These are phyloP conservation scores for Xiphias gladius DNA, from an alignment of 2,113 vertebrate genomes.

Conservation along the genomic window DNA sequence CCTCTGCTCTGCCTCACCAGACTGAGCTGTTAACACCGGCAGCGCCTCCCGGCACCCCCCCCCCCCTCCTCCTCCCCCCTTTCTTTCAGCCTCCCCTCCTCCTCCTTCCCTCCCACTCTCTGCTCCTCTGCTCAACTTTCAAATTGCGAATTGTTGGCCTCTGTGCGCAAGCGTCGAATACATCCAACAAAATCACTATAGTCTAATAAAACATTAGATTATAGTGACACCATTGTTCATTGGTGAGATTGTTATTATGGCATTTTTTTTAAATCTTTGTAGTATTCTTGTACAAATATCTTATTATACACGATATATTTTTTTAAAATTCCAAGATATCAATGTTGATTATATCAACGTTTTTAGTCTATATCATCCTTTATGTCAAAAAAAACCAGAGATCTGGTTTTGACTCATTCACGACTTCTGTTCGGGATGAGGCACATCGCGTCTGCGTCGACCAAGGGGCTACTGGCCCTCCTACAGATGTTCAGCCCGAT, in stretches of 20 bases:
- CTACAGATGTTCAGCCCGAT: not conserved
- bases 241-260: not conserved
- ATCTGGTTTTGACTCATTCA: too few species aligned
- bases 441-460: too few species aligned
- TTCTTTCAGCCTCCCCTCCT: conserved; percentile 63
- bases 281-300: not conserved
- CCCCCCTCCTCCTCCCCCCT: conserved; percentile 37
- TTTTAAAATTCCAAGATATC: too few species aligned
- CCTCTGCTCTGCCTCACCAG: conserved; percentile 82
- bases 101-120: conserved; percentile 67
- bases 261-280: not conserved
- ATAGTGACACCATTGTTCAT: too few species aligned
- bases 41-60: conserved; percentile 82
- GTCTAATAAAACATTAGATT: conserved; percentile 5
- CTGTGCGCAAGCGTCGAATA: conserved; percentile 48
- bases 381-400: too few species aligned
- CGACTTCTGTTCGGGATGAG: too few species aligned
- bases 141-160: conserved; percentile 70
- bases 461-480: too few species aligned
- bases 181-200: not conserved
- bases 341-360: too few species aligned
- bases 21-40: conserved; percentile 86
- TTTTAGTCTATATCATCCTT: too few species aligned
- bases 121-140: conserved; percentile 90
- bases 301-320: not conserved